Base-by-base conservation (phyloP, 1,140 invertebrate genomes). In the Daktulosphaira vitifoliae region DNA sequence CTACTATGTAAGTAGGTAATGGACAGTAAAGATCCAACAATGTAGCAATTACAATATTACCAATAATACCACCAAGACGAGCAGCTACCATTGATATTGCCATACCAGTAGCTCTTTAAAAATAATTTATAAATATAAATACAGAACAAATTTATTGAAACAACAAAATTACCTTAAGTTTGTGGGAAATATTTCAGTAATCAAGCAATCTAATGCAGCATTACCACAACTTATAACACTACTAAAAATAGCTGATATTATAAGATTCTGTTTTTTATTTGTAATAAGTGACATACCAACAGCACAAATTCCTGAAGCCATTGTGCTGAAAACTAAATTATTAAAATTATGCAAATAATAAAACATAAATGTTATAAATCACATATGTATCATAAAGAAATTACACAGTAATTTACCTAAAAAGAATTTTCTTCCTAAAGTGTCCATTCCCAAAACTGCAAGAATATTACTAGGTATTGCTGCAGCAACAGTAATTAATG, bases 101-200 rank as follows among this genome's bases (percentile, higher is more conserved):
- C 66, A 91, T 87, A 68, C 88, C 88, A 20, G 88, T 91, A 26
- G 88, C 88, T 69, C 88, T 85, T 74, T 42, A 67, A 65, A 25
- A 13, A 48, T 38, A 15, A 44, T 56, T 18, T 20, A 42, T 20
- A 33, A 5, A 6, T 33, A 11, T 33, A 6, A 33, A 33, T 16
- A 37, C 20, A 33, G 22, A 59, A 59, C 18, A 39, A 3, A 20
- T 59, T n/a, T 25, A 51, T n/a, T 25, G 5, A 25, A 51, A 51
- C 6, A 51, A 22, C 44, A 39, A 33, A 56, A 38, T 56, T 78
- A 84, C 82, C 83, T 78, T 70, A 91, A 77, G 77, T 88, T 86
- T 29, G 88, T 91, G n/a, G 88, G 88, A 74, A 91, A 91, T 66
- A 91, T 87, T 78, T 91, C 88, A 23, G 88, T 90, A 71, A 90